These are phyloP conservation scores for Leptinotarsa texana DNA, from an alignment of 1,140 invertebrate species.

Conservation along the genomic window DNA sequence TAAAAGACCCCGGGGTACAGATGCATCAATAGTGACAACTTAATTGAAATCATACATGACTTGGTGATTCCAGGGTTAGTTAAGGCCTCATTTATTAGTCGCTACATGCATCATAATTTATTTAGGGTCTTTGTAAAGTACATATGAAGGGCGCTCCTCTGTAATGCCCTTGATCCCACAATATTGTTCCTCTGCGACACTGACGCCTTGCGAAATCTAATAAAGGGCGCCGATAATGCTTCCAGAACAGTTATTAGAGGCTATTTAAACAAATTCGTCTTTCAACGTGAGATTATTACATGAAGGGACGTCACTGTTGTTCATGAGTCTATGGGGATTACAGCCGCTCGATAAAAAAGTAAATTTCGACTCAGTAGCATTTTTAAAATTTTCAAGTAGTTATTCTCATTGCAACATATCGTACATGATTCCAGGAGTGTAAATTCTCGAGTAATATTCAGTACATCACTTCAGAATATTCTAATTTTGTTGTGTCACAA, in stretches of 20 bases:
- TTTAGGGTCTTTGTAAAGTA: constrained; percentile 18
- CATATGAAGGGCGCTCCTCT: not conserved
- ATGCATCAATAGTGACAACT: constrained; percentile 24
- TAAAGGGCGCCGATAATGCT: constrained; percentile 13
- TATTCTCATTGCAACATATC: too few relatives aligned
- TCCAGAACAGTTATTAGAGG: not conserved
- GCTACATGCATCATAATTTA: constrained; percentile 28
- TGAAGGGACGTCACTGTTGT: not conserved
- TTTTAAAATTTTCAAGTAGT: too few relatives aligned
- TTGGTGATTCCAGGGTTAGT: not conserved
- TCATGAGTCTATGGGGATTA: too few relatives aligned
- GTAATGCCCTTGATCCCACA: constrained; percentile 19
- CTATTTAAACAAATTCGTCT: constrained; percentile 17
- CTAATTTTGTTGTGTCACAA: too few relatives aligned
- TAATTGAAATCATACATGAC: constrained; percentile 25
- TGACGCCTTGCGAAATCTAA: constrained; percentile 25
- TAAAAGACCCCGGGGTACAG: not conserved
- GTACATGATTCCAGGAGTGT: too few relatives aligned
- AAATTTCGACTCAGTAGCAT: too few relatives aligned
- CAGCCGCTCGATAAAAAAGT: too few relatives aligned
- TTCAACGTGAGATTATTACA: constrained; percentile 1
- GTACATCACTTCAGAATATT: too few relatives aligned
- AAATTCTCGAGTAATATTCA: too few relatives aligned
- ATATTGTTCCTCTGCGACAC: constrained; percentile 20
- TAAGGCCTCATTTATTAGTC: constrained; percentile 27